A percentile compares a stretch with the other conserved stretches of the same genome.
phyloP scores from a whole-genome alignment of 2,888 invertebrate genomes.

The Epiperipatus broadwayi region DNA sequence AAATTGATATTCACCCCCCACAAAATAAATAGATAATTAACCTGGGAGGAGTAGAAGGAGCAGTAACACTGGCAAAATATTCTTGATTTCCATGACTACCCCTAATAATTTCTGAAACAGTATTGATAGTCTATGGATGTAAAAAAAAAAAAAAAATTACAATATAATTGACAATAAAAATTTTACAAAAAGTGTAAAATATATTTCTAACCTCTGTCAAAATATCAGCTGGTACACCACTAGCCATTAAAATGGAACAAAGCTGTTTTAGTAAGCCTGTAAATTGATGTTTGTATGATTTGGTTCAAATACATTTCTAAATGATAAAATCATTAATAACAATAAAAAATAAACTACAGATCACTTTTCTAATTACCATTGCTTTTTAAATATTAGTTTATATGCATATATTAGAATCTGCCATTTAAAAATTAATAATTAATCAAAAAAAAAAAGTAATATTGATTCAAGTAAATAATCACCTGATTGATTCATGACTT shows the following conservation, averaged over 20 bases:
- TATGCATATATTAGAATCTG: slow-evolving; percentile 4
- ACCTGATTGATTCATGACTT: slow-evolving; percentile 64
- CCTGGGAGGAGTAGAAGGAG: slow-evolving; percentile 75
- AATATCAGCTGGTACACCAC: slow-evolving; percentile 87
- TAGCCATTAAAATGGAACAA: slow-evolving; percentile 79
- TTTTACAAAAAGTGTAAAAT: neutral
- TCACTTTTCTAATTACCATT: neutral
- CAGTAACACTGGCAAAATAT: slow-evolving; percentile 66
- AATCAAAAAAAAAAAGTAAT: too few species aligned
- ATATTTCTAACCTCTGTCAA: slow-evolving; percentile 57
- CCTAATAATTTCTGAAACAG: slow-evolving; percentile 79
- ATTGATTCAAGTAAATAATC: too few species aligned
- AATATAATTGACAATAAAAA: neutral
- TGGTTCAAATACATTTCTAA: neutral
- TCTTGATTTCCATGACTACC: slow-evolving; percentile 80
- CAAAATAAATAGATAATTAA: slow-evolving; percentile 19
- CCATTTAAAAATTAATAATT: neutral
- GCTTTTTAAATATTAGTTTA: neutral
- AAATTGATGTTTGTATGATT: slow-evolving; percentile 13
- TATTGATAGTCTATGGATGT: slow-evolving; percentile 51
- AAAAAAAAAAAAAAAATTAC: neutral
- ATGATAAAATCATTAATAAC: too few species aligned
- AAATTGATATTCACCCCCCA: neutral
- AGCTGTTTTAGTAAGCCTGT: slow-evolving; percentile 48
- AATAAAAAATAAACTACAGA: slow-evolving; percentile 4